These are phyloP conservation scores for Petrolisthes manimaculis DNA, from an alignment of 2,888 invertebrate species.

Conservation along the genomic window DNA sequence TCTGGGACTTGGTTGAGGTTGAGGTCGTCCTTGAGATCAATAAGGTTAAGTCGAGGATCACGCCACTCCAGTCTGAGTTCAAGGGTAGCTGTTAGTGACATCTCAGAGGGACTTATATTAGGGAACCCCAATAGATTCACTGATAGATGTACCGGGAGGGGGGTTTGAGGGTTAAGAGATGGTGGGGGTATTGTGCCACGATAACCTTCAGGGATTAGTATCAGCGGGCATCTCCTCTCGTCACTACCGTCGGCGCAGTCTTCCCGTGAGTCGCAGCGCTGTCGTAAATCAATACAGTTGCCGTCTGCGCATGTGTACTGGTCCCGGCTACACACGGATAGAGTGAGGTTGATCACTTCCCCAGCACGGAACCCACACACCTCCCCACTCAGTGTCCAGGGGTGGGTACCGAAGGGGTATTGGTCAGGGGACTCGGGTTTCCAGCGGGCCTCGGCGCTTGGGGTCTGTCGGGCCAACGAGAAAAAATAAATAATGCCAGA, in stretches of 20 bases:
- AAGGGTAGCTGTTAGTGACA: slow-evolving; percentile 26
- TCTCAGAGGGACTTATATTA: slow-evolving; percentile 36
- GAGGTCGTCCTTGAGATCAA: slow-evolving; percentile 54
- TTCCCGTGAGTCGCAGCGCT: slow-evolving; percentile 49
- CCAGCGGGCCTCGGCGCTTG: slow-evolving; percentile 39
- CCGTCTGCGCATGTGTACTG: slow-evolving; percentile 60
- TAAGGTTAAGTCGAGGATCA: slow-evolving; percentile 47
- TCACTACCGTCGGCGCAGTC: slow-evolving; percentile 62
- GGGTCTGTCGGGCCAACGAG: background rate
- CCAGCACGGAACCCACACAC: slow-evolving; percentile 45
- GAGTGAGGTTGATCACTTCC: slow-evolving; percentile 46
- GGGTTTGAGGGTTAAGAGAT: background rate
- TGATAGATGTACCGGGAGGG: slow-evolving; percentile 32
- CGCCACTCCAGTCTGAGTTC: slow-evolving; percentile 46
- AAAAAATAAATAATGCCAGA: background rate
- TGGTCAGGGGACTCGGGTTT: slow-evolving; percentile 29
- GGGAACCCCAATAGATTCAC: slow-evolving; percentile 49
- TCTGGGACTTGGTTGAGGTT: slow-evolving; percentile 33
- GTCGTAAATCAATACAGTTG: slow-evolving; percentile 43
- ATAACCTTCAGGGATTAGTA: slow-evolving; percentile 51
- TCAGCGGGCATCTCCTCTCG: slow-evolving; percentile 42
- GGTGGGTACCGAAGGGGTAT: slow-evolving; percentile 59
- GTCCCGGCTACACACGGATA: slow-evolving; percentile 48
- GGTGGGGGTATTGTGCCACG: slow-evolving; percentile 50
- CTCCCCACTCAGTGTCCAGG: slow-evolving; percentile 42